Evolutionary conservation across 2,797 vertebrate genomes (phyloP), one percentile per base, ranked within the genome.

Genomic region (Coluber constrictor): DNA sequence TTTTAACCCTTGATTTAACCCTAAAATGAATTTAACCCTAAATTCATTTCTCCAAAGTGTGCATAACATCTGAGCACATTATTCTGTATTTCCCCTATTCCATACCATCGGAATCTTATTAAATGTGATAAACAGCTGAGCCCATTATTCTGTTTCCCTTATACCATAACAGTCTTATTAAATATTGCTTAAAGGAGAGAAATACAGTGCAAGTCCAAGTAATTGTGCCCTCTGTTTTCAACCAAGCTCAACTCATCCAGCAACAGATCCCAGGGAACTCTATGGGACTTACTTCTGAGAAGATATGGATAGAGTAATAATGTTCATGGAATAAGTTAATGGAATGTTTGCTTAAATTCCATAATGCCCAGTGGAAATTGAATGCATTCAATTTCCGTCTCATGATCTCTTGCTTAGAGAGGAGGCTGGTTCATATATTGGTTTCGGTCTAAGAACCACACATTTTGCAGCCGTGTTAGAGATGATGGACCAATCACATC

Each of bases 1-100:
- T 92, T 89, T 95, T 87, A 92, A 89, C 90, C 61, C 61, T n/a
- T n/a, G n/a, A n/a, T n/a, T n/a, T n/a, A n/a, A n/a, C n/a, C n/a
- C n/a, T n/a, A n/a, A n/a, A n/a, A n/a, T n/a, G n/a, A n/a, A n/a
- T n/a, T n/a, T n/a, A n/a, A n/a, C n/a, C n/a, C n/a, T n/a, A 97
- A 97, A 97, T 96, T 95, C 9, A 97, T 96, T 96, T 94, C 96
- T 96, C 93, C 91, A 87, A 92, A 92, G 92, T 9, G 86, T 94
- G 23, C 89, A 87, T 51, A 94, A 83, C 56, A 92, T 70, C 43
- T 86, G 57, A n/a, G 32, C 51, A 25, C 59, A 86, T 86, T 61
- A 74, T 37, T 93, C 92, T 94, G 93, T 95, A 43, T 92, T 96
- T 94, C 94, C 51, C 20, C 54, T 51, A 47, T 6, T 57, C 79